Percentiles rank a stretch among this genome's conserved stretches.
These are phyloP conservation scores for Hoplias malabaricus DNA, from an alignment of 2,113 vertebrate genomes.

Conservation along the genomic window DNA sequence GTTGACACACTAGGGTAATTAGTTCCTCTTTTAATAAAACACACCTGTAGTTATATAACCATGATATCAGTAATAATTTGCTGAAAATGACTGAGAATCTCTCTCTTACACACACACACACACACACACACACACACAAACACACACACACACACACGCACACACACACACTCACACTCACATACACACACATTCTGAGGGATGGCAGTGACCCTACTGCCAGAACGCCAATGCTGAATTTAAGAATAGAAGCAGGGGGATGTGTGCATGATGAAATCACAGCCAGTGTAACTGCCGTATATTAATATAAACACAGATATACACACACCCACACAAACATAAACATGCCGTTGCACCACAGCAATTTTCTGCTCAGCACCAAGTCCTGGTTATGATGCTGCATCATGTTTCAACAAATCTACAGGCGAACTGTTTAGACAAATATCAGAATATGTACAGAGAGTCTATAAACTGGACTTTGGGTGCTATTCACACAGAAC, in stretches of 20 bases:
- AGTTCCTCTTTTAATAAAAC: no score
- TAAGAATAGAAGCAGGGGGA: neutral
- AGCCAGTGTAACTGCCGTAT: neutral
- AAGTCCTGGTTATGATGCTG: conserved; percentile 22
- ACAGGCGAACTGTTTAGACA: conserved; percentile 3
- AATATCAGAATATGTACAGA: conserved; percentile 18
- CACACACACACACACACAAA: no score
- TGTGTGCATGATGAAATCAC: neutral
- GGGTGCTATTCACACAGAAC: neutral
- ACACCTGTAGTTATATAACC: no score
- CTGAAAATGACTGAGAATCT: no score
- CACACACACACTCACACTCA: no score
- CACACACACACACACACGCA: no score
- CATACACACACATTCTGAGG: neutral
- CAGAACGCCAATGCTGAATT: neutral
- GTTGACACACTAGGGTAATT: no score
- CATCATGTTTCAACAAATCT: conserved; percentile 12
- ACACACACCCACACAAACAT: neutral
- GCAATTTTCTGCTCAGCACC: conserved; percentile 24
- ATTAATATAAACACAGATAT: neutral
- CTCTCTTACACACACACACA: no score
- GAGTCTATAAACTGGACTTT: neutral
- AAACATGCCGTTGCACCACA: neutral
- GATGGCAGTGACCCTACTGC: neutral
- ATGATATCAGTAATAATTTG: neutral